phyloP scores from a whole-genome alignment of 2,113 vertebrate genomes.

The Mesitornis unicolor region DNA sequence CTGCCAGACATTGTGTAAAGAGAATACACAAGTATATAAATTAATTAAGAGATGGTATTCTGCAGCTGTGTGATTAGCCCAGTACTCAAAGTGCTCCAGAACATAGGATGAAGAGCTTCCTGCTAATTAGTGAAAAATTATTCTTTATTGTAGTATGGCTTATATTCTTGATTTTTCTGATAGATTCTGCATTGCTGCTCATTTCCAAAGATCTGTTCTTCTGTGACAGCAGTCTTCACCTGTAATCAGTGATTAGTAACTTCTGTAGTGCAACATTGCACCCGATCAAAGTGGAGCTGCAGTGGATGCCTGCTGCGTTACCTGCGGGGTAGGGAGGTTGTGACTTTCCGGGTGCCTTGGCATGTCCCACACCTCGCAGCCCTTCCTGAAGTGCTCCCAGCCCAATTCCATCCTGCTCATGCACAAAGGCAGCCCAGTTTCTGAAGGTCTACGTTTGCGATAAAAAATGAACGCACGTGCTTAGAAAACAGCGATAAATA shows the following conservation, averaged over 20 bases:
- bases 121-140: not conserved
- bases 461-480: accelerated
- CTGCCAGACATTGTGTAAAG: not conserved
- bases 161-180: not conserved
- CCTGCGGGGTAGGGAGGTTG: not conserved
- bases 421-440: not conserved
- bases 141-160: not conserved
- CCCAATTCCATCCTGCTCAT: accelerated
- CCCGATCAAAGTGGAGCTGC: not conserved
- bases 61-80: not conserved
- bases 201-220: not conserved
- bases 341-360: not conserved
- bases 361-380: accelerated
- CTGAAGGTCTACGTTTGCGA: not conserved
- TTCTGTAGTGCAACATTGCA: not conserved
- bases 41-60: not conserved
- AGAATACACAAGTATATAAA: not conserved
- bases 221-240: not conserved
- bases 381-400: not conserved
- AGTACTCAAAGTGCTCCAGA: not conserved
- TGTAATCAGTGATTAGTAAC: not conserved
- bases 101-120: not conserved
- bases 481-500: not conserved
- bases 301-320: not conserved
- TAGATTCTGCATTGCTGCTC: not conserved